A percentile compares a stretch with the other conserved stretches of the same genome.
These are phyloP conservation scores for Anoura caudifer DNA, from an alignment of 2,113 vertebrate genomes.

Conservation along the genomic window DNA sequence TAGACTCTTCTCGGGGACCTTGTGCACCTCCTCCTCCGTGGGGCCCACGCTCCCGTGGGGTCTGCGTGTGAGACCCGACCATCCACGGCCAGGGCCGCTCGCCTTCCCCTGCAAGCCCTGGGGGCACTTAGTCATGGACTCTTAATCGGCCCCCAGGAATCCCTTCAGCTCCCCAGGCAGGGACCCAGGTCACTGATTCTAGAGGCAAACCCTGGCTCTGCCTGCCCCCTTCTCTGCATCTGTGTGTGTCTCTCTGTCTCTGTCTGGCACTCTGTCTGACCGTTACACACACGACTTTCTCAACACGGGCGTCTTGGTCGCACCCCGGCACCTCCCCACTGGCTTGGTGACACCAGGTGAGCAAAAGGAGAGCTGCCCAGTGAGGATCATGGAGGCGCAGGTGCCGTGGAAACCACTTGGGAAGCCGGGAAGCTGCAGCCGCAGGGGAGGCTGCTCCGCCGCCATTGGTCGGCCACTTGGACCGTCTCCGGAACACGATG, in stretches of 20 bases:
- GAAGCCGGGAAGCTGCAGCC: neutral
- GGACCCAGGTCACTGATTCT: neutral
- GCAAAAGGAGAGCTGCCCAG: neutral
- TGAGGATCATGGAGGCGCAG: neutral
- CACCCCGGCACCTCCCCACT: neutral
- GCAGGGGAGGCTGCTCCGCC: neutral
- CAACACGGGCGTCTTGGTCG: neutral
- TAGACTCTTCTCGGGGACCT: neutral
- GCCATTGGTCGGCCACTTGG: neutral
- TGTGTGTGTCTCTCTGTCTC: fast-evolving
- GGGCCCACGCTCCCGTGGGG: fast-evolving
- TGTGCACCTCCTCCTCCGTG: fast-evolving
- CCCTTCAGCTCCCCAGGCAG: neutral
- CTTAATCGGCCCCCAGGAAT: neutral
- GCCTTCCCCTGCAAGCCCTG: neutral
- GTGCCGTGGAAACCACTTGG: conserved; percentile 40
- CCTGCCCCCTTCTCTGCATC: fast-evolving
- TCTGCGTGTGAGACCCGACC: neutral
- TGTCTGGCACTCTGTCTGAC: too few species aligned
- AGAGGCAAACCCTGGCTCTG: neutral
- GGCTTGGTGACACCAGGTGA: neutral
- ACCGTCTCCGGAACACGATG: neutral
- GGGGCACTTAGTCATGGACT: neutral
- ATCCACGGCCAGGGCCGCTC: fast-evolving
- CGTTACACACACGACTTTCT: neutral